Conservation (phyloP, 2,888 invertebrate species). For the Tipula vernalis region DNA sequence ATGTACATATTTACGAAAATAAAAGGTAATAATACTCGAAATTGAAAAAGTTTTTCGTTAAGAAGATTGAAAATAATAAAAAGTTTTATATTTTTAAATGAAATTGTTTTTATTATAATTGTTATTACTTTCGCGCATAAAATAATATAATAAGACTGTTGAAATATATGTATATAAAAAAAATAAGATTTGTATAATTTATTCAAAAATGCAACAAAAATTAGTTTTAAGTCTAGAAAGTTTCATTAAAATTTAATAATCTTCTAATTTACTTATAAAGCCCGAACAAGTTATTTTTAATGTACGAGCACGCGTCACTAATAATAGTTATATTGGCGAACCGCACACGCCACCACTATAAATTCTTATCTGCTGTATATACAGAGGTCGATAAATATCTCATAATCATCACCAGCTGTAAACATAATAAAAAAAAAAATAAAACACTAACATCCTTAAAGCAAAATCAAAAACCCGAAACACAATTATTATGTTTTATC, state of each 20-base stretch:
- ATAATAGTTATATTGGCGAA: neutral
- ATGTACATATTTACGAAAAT: neutral
- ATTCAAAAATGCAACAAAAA: neutral
- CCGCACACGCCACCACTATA: neutral
- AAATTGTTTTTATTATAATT: neutral
- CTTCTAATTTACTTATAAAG: neutral
- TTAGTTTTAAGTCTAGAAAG: neutral
- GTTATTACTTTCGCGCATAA: neutral
- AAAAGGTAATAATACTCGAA: neutral
- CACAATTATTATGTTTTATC: neutral
- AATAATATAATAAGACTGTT: neutral
- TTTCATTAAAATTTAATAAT: neutral
- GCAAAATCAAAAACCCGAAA: neutral
- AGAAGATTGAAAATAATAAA: neutral
- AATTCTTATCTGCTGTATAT: neutral
- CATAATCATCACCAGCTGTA: neutral
- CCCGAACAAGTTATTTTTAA: neutral
- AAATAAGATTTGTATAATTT: neutral
- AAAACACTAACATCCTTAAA: neutral
- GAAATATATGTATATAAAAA: neutral
- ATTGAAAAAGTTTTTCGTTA: neutral
- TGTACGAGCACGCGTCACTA: neutral
- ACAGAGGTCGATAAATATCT: neutral
- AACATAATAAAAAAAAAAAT: neutral
- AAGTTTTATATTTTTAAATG: neutral